Evolutionary conservation across 2,113 vertebrate species (phyloP).

Genomic region (Brachionichthys hirsutus): DNA sequence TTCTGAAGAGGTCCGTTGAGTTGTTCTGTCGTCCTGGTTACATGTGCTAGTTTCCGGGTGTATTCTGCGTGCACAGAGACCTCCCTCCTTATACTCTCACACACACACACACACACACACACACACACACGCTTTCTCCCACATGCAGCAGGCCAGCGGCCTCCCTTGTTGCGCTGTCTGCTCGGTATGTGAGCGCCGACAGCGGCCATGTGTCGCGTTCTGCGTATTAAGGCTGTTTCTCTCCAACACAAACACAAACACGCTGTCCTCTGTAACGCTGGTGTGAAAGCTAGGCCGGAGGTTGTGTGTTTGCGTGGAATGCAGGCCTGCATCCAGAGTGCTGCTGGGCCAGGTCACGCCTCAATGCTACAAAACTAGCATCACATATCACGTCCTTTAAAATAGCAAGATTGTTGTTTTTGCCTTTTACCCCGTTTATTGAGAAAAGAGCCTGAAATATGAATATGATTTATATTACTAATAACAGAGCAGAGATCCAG

Average conservation of each 20-base stretch:
- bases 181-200: conserved; percentile 62
- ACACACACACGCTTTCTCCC: not conserved
- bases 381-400: conserved; percentile 7
- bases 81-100: too few relatives aligned
- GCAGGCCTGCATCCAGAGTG: conserved; percentile 26
- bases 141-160: conserved; percentile 24
- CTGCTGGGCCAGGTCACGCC: conserved; percentile 38
- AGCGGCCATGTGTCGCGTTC: conserved; percentile 55
- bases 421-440: too few relatives aligned
- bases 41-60: conserved; percentile 36
- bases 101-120: too few relatives aligned
- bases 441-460: too few relatives aligned
- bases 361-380: conserved; percentile 8
- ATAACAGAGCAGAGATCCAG: too few relatives aligned
- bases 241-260: conserved; percentile 47
- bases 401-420: too few relatives aligned
- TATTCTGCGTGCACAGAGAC: conserved; percentile 51
- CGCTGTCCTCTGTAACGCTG: conserved; percentile 18
- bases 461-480: too few relatives aligned
- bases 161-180: conserved; percentile 44
- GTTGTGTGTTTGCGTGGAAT: conserved; percentile 23
- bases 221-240: conserved; percentile 54
- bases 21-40: conserved; percentile 45
- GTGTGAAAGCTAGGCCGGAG: not conserved
- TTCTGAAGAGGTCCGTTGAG: conserved; percentile 31